These are phyloP conservation scores for Clarias macrocephalus DNA, from an alignment of 2,113 vertebrate species.

Conservation along the genomic window DNA sequence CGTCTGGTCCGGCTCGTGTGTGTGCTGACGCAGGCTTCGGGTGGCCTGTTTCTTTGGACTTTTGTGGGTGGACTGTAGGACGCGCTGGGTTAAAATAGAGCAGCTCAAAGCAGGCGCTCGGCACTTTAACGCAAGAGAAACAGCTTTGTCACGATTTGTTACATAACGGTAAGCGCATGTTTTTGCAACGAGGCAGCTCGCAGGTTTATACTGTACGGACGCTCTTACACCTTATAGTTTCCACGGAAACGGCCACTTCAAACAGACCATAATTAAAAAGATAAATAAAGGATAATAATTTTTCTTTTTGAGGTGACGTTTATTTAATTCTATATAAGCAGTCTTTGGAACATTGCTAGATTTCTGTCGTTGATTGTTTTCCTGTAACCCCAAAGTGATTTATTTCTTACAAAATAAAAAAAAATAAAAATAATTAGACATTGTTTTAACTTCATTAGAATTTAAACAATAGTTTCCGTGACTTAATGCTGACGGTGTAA, in stretches of 20 bases:
- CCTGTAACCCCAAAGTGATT: not conserved
- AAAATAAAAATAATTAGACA: too few species aligned
- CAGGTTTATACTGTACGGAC: not conserved
- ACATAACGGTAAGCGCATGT: not conserved
- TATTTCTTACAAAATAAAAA: not conserved
- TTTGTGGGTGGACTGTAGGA: conserved; percentile 41
- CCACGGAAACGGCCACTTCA: not conserved
- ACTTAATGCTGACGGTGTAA: not conserved
- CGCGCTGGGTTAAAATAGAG: not conserved
- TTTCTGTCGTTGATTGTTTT: not conserved
- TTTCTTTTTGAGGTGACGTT: not conserved
- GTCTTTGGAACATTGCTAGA: not conserved
- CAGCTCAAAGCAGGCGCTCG: not conserved
- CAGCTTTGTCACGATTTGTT: not conserved
- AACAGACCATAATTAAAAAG: not conserved
- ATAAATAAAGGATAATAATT: not conserved
- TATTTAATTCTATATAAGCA: not conserved
- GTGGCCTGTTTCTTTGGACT: not conserved
- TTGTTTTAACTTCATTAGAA: not conserved
- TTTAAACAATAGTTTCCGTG: too few species aligned
- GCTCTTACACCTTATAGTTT: not conserved
- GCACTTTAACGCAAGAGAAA: not conserved
- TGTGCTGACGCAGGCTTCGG: not conserved
- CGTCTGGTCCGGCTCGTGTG: conserved; percentile 24
- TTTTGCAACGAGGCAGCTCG: not conserved